Evolutionary conservation across 1,140 invertebrate genomes (phyloP), one percentile per base, ranked within the genome.

Genomic region (Oryzaephilus surinamensis): DNA sequence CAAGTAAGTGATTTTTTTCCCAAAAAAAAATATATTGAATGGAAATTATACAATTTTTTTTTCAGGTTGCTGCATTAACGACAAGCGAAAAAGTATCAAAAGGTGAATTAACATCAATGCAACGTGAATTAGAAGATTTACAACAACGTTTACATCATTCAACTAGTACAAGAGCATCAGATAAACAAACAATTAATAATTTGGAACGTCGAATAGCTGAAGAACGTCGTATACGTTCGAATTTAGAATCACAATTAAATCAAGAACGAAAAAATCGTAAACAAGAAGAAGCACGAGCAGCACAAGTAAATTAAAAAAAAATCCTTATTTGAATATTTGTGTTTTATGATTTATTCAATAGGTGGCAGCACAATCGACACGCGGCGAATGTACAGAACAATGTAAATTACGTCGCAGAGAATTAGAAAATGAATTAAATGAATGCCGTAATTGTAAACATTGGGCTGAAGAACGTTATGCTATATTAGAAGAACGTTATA

Each of bases 191-290:
- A 30, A 67, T 93, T 47, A 69, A 74, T 26, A 69, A 71, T 14
- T 60, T 86, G 43, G 90, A 96, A 62, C 77, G 85, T 46, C 75
- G 83, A 43, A 66, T 95, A 32, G 75, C 76, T 32, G 91, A 96
- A 43, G 91, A 95, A 61, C 70, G 84, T 18, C 79, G 86, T 51
- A 70, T 77, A 49, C 74, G 83, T 45, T 69, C 71, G 30, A 69
- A 73, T 11, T 69, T 79, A 15, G 90, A 95, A 61, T 70, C 77
- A 38, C 86, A 92, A 57, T 63, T 93, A 21, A 66, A 71, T 32
- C 71, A 77, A 30, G 85, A 90, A 54, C 73, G 83, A 44, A 81
- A 82, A 60, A 74, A 69, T 24, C 76, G 78, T 46, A 82, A 71
- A 49, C 55, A 75, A 42, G 79, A 79, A 45, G 79, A 81, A 45